These are phyloP conservation scores for Phoebastria nigripes DNA, from an alignment of 2,797 vertebrate genomes.

Conservation along the genomic window DNA sequence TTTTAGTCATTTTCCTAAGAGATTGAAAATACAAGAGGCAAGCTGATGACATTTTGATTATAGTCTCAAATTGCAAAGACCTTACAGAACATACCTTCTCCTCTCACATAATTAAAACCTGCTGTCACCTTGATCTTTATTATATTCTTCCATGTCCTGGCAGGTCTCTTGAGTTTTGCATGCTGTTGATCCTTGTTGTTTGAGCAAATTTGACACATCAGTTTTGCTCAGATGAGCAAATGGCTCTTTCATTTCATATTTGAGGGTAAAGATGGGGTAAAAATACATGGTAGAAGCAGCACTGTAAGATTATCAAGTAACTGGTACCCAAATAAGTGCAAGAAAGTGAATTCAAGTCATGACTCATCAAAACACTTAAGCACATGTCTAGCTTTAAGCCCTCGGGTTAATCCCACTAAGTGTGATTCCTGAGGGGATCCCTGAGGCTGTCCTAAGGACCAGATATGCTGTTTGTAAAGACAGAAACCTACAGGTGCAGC, in stretches of 20 bases:
- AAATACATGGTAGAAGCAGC: neutral
- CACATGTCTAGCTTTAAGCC: neutral
- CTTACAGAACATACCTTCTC: slow-evolving; percentile 27
- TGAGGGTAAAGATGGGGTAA: neutral
- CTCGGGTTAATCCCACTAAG: fast-evolving
- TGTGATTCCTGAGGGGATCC: neutral
- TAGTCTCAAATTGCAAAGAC: slow-evolving; percentile 48
- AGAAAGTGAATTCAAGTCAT: neutral
- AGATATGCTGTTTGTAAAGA: fast-evolving
- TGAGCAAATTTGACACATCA: neutral
- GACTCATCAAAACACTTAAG: fast-evolving
- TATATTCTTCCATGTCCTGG: neutral
- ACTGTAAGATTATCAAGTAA: fast-evolving
- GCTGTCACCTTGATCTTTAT: slow-evolving; percentile 28
- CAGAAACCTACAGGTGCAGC: too few species aligned
- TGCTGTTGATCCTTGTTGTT: slow-evolving; percentile 7
- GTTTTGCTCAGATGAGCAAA: neutral
- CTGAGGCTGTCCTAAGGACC: neutral
- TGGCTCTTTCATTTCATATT: neutral
- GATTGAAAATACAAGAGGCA: slow-evolving; percentile 48
- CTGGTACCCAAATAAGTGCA: neutral
- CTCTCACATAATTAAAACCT: slow-evolving; percentile 50
- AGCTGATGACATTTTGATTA: slow-evolving; percentile 74
- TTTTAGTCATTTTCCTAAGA: slow-evolving; percentile 63
- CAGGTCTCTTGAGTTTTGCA: neutral